A percentile compares a stretch with the other conserved stretches of the same genome.
These are phyloP conservation scores for Maconellicoccus hirsutus DNA, from an alignment of 1,140 invertebrate genomes.

Conservation along the genomic window DNA sequence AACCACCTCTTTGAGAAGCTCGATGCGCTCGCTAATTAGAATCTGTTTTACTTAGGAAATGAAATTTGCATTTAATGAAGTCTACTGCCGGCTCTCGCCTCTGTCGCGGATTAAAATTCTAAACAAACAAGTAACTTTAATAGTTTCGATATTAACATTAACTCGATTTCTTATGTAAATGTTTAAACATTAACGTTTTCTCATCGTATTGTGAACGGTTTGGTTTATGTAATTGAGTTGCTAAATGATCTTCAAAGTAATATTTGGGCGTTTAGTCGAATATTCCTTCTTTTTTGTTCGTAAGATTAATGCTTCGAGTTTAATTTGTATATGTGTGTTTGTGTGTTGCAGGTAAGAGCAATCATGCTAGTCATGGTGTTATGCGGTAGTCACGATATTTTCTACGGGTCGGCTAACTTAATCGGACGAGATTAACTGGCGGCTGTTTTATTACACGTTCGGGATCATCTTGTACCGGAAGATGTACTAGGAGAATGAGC, in stretches of 20 bases:
- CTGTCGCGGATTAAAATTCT: conserved; percentile 2
- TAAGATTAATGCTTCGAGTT: too few relatives aligned
- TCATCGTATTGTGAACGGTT: neutral
- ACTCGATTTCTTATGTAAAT: conserved; percentile 9
- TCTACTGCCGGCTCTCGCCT: neutral
- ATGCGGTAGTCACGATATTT: conserved; percentile 2
- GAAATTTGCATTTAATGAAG: conserved; percentile 9
- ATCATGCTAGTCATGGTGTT: neutral
- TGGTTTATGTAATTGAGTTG: neutral
- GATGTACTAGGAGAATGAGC: neutral
- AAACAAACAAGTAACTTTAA: conserved; percentile 9
- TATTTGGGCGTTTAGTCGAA: too few relatives aligned
- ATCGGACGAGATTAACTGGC: neutral
- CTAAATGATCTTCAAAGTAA: neutral
- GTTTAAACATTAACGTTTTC: conserved; percentile 4
- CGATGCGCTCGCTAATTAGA: conserved; percentile 7
- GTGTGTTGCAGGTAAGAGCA: neutral
- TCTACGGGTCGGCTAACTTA: neutral
- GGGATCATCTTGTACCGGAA: neutral
- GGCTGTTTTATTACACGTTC: conserved; percentile 2
- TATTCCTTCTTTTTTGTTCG: too few relatives aligned
- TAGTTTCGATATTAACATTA: conserved; percentile 1
- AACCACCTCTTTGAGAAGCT: neutral
- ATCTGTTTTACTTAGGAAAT: neutral
- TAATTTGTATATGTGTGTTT: too few relatives aligned